Evolutionary conservation across 2,113 vertebrate genomes (phyloP), one percentile per base, ranked within the genome.

Genomic region (Excalfactoria chinensis): DNA sequence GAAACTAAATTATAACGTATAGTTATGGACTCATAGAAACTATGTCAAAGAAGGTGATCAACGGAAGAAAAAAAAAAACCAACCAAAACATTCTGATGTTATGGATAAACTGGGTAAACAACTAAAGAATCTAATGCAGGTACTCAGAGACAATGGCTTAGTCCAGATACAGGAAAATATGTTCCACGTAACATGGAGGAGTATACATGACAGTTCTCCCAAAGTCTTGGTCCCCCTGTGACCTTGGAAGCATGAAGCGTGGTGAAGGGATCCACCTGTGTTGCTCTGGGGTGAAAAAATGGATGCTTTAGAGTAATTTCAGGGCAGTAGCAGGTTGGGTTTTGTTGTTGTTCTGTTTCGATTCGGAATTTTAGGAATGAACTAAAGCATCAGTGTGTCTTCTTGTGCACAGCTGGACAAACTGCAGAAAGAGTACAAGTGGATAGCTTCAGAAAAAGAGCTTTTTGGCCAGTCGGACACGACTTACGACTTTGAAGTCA

Each of bases 391-490:
- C 56, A 46, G 1, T 4, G 4, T 63, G 5, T 62, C 32, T 70
- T 63, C 9, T 93, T 92, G 17, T 91, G 89, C 40, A 58, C 94
- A 99, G 99, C 98, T 99, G 41, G 90, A 96, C 35, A 98, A 97
- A 75, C 98, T 99, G 98, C 95, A 99, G 92, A 95, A 98, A 78
- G 98, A 99, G n/a, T 89, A 99, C n/a, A 97, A 98, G 66, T 99
- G 99, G 99, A 99, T 99, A 97, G 95, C 95, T 28, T 93, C 98
- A 28, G 99, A 99, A 83, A 99, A 97, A n/a, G 84, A 97, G 53
- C 97, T 98, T 55, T 99, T 99, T 72, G 99, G 99, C 68, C 98
- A 98, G 94, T 97, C 98, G 32, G 98, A 99, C 95, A 98, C 98
- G 4, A 97, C 97, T 7, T 99, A 99, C 49, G 99, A 99, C 97